Base-by-base conservation (phyloP, 2,888 invertebrate genomes). In the Mesoligia furuncula region DNA sequence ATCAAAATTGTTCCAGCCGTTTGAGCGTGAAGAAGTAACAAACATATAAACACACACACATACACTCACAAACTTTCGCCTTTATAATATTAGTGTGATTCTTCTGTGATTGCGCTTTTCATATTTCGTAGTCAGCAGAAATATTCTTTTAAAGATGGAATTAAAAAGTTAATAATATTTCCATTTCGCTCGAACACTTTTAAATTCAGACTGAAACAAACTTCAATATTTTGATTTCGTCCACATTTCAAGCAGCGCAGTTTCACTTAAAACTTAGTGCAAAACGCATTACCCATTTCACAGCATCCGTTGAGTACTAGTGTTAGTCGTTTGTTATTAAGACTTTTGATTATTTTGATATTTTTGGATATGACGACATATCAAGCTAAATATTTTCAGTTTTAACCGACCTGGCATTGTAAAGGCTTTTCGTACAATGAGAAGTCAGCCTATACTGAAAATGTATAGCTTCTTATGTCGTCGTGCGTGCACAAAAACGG, bases 171-270 rank as follows among this genome's bases (percentile, higher is more conserved):
- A 65, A 57, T 68, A 64, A 36, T 51, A 17, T 42, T 9, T 65
- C 27, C 31, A 84, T 65, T 78, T 15, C 24, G 6, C 57, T 80
- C 13, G 39, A 72, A 59, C 39, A 61, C 39, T 69, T 65, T 69
- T 20, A 27, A 73, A 78, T 70, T 61, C 45, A n/a, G 42, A 64
- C 11, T 54, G n/a, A 54, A 67, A 70, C 8, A 57, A 51, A 67
- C 54, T 84, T 79, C 3, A 59, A 72, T 61, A 39, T 72, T 79
- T 79, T 69, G 65, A 79, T 79, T 67, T 62, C 51, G 13, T 59
- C 6, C n/a, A 45, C 8, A 65, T 54, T 66, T 71, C 59, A 3
- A 54, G 20, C 15, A 54, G 15, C 31, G 54, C 65, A 45, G 27
- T 73, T 81, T 48, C 11, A 27, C 51, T 76, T 17, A 36, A 36